Conservation (phyloP, 2,797 vertebrate genomes). For the Meriones psammophilus region DNA sequence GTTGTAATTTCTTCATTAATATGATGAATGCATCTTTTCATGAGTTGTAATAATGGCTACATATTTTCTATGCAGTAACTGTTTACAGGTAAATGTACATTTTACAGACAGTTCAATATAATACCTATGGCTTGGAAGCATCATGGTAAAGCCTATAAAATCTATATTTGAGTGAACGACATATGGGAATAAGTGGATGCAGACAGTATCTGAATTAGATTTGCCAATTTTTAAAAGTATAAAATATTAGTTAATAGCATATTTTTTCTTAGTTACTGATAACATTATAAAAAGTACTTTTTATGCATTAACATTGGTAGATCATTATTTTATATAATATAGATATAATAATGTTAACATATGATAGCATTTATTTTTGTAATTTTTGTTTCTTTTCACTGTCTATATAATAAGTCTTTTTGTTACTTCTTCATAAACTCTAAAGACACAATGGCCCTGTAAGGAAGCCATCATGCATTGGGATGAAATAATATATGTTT, state of each 20-base stretch:
- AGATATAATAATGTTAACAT: too few species aligned
- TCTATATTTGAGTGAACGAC: not conserved
- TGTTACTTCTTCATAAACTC: not conserved
- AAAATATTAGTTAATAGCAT: not conserved
- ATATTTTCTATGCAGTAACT: not conserved
- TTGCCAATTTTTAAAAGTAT: not conserved
- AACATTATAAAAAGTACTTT: not conserved
- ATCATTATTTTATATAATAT: not conserved
- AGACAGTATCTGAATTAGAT: not conserved
- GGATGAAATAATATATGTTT: not conserved
- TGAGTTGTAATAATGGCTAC: not conserved
- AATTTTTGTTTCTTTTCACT: not conserved
- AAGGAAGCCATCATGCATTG: not conserved
- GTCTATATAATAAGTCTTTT: not conserved
- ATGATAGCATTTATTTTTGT: not conserved
- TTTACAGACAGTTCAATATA: not conserved
- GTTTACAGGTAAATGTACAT: not conserved
- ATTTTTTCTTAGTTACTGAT: not conserved
- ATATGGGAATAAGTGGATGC: not conserved
- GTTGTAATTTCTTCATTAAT: not conserved
- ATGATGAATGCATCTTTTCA: not conserved
- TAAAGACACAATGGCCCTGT: too few species aligned
- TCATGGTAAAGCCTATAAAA: not conserved
- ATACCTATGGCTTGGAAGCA: not conserved
- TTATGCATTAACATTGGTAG: not conserved